Conservation (phyloP, 2,797 vertebrate species). For the Urocyon cinereoargenteus region DNA sequence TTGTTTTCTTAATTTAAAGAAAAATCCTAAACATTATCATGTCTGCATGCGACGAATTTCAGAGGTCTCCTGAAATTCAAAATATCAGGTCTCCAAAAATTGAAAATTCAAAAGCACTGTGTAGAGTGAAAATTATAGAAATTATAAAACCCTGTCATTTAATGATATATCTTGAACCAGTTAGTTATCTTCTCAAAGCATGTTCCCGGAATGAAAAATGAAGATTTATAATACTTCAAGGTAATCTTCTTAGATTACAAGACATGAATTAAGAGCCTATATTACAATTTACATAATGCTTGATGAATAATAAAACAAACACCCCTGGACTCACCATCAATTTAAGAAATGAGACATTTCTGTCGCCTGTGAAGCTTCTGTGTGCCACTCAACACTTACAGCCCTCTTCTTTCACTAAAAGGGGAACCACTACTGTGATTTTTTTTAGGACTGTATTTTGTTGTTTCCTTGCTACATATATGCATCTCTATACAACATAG, state of each 20-base stretch:
- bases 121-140: neutral
- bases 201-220: neutral
- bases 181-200: neutral
- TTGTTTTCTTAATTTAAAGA: neutral
- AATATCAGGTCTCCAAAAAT: neutral
- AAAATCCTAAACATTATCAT: neutral
- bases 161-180: neutral
- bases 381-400: neutral
- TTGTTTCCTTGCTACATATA: neutral
- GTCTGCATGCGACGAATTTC: neutral
- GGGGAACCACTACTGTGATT: neutral
- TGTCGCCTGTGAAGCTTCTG: rapidly evolving
- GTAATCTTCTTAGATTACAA: neutral
- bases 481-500: neutral
- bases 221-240: neutral
- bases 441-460: neutral
- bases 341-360: neutral
- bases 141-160: neutral
- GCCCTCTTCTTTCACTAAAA: neutral
- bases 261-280: neutral
- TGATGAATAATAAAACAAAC: neutral
- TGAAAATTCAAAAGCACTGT: neutral
- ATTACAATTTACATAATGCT: neutral
- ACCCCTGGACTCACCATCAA: too few relatives aligned
- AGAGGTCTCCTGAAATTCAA: neutral